Evolutionary conservation across 2,888 invertebrate species (phyloP).

Genomic region (Machimus atricapillus): DNA sequence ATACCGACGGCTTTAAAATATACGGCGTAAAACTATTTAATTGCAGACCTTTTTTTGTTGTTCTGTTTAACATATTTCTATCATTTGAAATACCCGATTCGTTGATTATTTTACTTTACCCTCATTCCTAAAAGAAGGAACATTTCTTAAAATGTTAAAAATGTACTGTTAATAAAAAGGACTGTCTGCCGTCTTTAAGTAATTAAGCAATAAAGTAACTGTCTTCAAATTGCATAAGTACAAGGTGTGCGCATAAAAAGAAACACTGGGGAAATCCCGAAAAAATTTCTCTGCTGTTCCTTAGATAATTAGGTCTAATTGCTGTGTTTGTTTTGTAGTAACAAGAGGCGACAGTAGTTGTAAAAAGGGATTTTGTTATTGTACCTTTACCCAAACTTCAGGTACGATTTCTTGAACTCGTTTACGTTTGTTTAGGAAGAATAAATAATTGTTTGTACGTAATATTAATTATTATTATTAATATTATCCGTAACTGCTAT

Average conservation of each 20-base stretch:
- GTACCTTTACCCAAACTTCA: not conserved
- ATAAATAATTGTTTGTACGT: not conserved
- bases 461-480: too few relatives aligned
- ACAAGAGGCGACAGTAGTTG: not conserved
- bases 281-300: not conserved
- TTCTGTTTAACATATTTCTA: not conserved
- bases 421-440: not conserved
- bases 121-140: not conserved
- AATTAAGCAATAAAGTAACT: not conserved
- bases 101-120: not conserved
- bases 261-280: not conserved
- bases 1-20: not conserved
- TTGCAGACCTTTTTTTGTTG: not conserved
- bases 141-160: not conserved
- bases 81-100: not conserved
- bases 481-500: not conserved
- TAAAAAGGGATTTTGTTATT: not conserved
- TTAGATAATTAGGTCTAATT: not conserved
- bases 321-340: not conserved
- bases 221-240: not conserved
- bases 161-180: not conserved
- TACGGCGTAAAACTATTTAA: too few relatives aligned
- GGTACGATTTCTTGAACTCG: not conserved
- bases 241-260: not conserved
- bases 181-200: not conserved